phyloP scores from a whole-genome alignment of 2,113 vertebrate species.

The Procavia capensis region DNA sequence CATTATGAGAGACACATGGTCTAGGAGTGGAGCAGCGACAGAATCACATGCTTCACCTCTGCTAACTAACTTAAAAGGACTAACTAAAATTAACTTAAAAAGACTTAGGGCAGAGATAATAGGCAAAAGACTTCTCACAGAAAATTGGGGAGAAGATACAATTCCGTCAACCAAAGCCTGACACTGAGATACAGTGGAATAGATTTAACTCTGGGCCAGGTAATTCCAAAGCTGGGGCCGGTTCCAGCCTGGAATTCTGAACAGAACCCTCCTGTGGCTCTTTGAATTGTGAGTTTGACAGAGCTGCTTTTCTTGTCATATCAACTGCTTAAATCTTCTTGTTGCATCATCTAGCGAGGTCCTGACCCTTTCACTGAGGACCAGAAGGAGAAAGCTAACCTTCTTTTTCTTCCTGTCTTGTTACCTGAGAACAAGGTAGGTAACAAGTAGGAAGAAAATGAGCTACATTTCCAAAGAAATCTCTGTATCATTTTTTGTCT shows the following conservation, averaged over 20 bases:
- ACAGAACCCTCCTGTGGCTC: fast-evolving
- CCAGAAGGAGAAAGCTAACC: fast-evolving
- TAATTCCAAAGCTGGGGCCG: fast-evolving
- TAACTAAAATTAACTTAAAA: background rate
- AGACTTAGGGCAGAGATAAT: background rate
- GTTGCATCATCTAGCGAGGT: fast-evolving
- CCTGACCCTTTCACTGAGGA: background rate
- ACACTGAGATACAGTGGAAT: fast-evolving
- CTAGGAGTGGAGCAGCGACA: background rate
- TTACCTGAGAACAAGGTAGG: no score
- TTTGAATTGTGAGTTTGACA: background rate
- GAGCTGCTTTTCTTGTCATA: no score
- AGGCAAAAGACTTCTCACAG: background rate
- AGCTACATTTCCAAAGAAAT: background rate
- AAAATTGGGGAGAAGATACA: background rate
- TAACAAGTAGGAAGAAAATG: background rate
- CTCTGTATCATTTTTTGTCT: fast-evolving
- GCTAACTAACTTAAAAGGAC: background rate
- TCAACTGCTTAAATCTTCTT: fast-evolving
- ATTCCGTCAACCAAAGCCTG: no score
- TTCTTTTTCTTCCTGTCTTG: fast-evolving
- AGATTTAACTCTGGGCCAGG: fast-evolving
- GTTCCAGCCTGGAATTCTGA: fast-evolving
- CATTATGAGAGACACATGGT: fast-evolving
- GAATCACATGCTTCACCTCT: fast-evolving